A percentile compares a stretch with the other conserved stretches of the same genome.
Conservation (phyloP, 2,797 vertebrate genomes). For the Crax fasciolata region DNA sequence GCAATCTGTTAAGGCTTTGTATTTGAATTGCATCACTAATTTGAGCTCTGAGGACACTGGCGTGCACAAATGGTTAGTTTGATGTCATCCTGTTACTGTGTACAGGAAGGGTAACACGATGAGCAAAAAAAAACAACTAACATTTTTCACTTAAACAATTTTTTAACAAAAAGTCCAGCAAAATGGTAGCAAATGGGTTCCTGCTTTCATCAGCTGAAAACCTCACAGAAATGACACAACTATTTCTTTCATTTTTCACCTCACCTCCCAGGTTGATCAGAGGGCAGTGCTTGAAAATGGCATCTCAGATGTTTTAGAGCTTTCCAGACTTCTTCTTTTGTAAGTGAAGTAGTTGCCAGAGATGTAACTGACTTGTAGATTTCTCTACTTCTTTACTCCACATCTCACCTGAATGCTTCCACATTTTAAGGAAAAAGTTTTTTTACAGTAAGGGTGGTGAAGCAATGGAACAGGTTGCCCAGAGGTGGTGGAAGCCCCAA, state of each 20-base stretch:
- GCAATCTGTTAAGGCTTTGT: neutral
- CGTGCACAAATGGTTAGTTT: neutral
- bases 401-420: neutral
- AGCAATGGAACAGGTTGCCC: no score
- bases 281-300: neutral
- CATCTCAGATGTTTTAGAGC: neutral
- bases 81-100: neutral
- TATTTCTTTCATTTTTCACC: neutral
- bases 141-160: neutral
- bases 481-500: no score
- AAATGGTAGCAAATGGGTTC: neutral
- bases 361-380: neutral
- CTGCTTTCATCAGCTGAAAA: neutral
- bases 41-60: neutral
- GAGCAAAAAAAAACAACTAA: neutral
- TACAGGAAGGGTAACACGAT: neutral
- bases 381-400: neutral
- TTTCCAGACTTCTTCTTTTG: neutral
- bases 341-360: neutral
- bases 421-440: no score
- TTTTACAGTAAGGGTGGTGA: no score
- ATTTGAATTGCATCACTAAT: neutral
- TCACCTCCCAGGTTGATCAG: neutral
- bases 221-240: neutral
- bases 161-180: neutral